These are phyloP conservation scores for Coleophora deauratella DNA, from an alignment of 2,888 invertebrate genomes.

Conservation along the genomic window DNA sequence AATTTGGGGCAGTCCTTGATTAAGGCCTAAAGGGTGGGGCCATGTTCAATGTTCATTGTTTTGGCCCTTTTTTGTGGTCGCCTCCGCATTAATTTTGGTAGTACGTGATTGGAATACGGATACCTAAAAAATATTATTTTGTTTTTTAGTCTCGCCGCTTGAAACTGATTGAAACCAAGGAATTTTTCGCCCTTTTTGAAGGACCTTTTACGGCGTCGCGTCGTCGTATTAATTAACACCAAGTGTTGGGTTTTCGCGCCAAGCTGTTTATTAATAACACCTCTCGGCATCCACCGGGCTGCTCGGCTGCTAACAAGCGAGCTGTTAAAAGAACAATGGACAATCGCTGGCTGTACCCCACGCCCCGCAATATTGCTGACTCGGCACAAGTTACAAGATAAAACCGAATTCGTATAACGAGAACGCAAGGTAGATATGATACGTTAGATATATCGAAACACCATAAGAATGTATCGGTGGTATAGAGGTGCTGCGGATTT, in stretches of 20 bases:
- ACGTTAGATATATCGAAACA: no score
- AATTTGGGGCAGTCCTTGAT: slow-evolving; percentile 67
- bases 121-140: slow-evolving; percentile 26
- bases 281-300: slow-evolving; percentile 35
- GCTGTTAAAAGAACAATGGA: slow-evolving; percentile 72
- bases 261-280: slow-evolving; percentile 50
- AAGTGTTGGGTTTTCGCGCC: slow-evolving; percentile 46
- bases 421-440: no score
- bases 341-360: slow-evolving; percentile 37
- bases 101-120: slow-evolving; percentile 44
- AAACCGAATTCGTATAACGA: no score
- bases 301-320: slow-evolving; percentile 57
- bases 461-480: no score
- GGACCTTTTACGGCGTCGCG: slow-evolving; percentile 7
- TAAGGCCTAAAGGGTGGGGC: slow-evolving; percentile 50
- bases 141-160: slow-evolving; percentile 14
- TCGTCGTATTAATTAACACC: slow-evolving; percentile 15
- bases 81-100: slow-evolving; percentile 41
- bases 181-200: no score
- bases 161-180: no score
- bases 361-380: slow-evolving; percentile 16
- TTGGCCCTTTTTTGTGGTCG: slow-evolving; percentile 50
- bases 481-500: no score
- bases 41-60: slow-evolving; percentile 52
- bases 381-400: no score